phyloP scores from a whole-genome alignment of 1,140 invertebrate genomes.

The Lepidostoma basale region DNA sequence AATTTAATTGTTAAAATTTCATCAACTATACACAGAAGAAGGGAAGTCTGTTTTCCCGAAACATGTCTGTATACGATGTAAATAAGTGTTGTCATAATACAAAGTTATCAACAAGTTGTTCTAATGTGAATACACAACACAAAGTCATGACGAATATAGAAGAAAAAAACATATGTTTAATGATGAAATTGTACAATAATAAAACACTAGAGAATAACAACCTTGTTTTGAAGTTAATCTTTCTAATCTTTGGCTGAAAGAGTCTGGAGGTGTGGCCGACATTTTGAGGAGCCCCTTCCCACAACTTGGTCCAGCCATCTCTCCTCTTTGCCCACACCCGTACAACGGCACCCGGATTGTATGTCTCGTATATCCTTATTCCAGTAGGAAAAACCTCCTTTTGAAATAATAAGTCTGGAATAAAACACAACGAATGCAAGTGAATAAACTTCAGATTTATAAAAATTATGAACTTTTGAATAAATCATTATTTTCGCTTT shows the following conservation, averaged over 20 bases:
- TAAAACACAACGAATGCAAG: slow-evolving; percentile 35
- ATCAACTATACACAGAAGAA: no score
- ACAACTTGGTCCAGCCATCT: slow-evolving; percentile 74
- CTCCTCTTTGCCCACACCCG: slow-evolving; percentile 73
- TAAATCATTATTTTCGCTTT: slow-evolving; percentile 52
- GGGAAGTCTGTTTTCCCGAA: no score
- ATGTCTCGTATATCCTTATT: slow-evolving; percentile 86
- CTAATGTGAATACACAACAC: no score
- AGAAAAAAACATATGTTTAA: no score
- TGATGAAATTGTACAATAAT: no score
- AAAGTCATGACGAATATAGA: no score
- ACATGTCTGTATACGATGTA: no score
- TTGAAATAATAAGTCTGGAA: slow-evolving; percentile 75
- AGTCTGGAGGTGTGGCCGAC: slow-evolving; percentile 69
- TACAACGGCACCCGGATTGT: slow-evolving; percentile 86
- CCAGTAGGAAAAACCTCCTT: slow-evolving; percentile 75
- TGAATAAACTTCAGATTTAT: not conserved
- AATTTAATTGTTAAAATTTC: no score
- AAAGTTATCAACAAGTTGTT: no score
- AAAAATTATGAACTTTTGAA: not conserved
- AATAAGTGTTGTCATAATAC: no score
- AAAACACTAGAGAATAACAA: no score
- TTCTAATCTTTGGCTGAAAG: slow-evolving; percentile 75
- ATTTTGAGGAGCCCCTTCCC: slow-evolving; percentile 73
- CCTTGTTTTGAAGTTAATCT: slow-evolving; percentile 68